Evolutionary conservation across 2,797 vertebrate genomes (phyloP), one percentile per base, ranked within the genome.

Genomic region (Xiphophorus birchmanni): DNA sequence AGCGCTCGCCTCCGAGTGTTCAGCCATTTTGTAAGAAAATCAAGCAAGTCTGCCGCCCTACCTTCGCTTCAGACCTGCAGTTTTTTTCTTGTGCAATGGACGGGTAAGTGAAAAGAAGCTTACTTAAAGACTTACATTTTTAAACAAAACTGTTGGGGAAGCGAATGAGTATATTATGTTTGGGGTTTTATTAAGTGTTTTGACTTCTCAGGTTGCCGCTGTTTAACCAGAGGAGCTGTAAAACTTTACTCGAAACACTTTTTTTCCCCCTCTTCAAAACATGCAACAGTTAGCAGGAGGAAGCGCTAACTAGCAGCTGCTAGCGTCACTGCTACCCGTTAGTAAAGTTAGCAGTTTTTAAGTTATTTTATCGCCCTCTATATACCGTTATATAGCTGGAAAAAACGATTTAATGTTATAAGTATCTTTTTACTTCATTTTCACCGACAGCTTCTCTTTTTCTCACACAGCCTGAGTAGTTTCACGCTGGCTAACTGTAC

Each of bases 51-150:
- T 91, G 87, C 93, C 92, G 93, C 94, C 92, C 93, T 93, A 91
- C 93, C 93, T 95, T 90, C 92, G 89, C 91, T 86, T 93, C 93
- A 95, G 93, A 96, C 96, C 96, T 95, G 95, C 97, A 96, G 96
- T 97, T 97, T 93, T 91, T 97, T 95, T 94, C 91, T 95, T 97
- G 97, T 98, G 98, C 98, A 96, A 99, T 99, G 98, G 98, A 99
- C 97, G 98, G 98, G 98, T 99, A 91, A 98, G 98, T 97, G 78
- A 80, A 84, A 91, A 92, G 82, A 90, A 76, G 81, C 84, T 77
- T 56, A 56, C 86, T 91, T 82, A 86, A 73, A 90, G 74, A 89
- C 82, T 87, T 74, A 48, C 11, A 82, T 90, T 86, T 76, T 37
- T 0, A 1, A n/a, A 0, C 26, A 10, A 26, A 84, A 75, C 9